Base-by-base conservation (phyloP, 2,113 vertebrate genomes). In the Archilochus colubris region DNA sequence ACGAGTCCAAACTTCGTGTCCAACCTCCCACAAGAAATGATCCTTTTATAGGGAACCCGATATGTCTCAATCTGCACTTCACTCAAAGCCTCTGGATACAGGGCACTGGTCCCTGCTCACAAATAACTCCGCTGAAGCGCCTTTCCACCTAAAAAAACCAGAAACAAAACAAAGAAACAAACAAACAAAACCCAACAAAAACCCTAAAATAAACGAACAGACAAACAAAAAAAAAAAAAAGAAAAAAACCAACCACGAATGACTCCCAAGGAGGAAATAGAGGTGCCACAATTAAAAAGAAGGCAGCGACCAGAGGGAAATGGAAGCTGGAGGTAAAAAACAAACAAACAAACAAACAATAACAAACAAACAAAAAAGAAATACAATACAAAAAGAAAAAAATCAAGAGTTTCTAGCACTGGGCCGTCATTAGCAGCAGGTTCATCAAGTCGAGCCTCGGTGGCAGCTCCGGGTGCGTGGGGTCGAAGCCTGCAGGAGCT, bases 21-120 rank as follows among this genome's bases (percentile, higher is more conserved):
- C 99, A 99, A 98, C 99, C 99, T 99, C 99, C 98, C 99, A 99
- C 99, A 99, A 98, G 98, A 99, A 99, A 99, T 99, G 99, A 99
- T 99, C 98, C 99, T 98, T 99, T 99, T 99, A 99, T 98, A 99
- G 98, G 98, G 98, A 98, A 98, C 98, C 98, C 98, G 99, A 99
- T 99, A 99, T 99, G 99, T 99, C 99, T 99, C 99, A 99, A 99
- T 99, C 99, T 99, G 98, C 98, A 98, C 98, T 99, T 98, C 98
- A 97, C 98, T 98, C 98, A 98, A 98, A 98, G 98, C 98, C 98
- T 98, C 97, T 98, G 98, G 97, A 98, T 98, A 97, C 78, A 86
- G 95, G 98, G 98, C 98, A 97, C 97, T 94, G 97, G 97, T 98
- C 97, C 97, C 96, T 96, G 93, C 96, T 97, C 96, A 95, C 96